Conservation (phyloP, 2,797 vertebrate genomes). For the Lepus townsendii region DNA sequence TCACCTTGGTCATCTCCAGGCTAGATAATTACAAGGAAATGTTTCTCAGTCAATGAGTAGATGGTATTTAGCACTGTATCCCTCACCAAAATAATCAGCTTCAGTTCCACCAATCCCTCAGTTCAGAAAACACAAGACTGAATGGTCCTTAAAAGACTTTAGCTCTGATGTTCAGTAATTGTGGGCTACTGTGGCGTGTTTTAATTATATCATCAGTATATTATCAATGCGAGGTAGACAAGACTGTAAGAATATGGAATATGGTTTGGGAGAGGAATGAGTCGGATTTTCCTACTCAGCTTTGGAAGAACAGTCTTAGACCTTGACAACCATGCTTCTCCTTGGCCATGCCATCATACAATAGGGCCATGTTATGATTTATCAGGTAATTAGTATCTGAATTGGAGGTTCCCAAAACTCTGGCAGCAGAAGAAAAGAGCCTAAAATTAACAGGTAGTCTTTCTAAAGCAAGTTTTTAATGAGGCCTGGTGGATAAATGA, state of each 20-base stretch:
- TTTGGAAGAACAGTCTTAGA: background rate
- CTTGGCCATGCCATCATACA: background rate
- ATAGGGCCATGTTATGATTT: background rate
- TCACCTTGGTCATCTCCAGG: slow-evolving; percentile 34
- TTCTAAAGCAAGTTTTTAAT: background rate
- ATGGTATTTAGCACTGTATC: background rate
- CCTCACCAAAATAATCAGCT: background rate
- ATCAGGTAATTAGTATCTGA: background rate
- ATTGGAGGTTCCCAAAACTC: background rate
- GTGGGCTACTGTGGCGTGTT: background rate
- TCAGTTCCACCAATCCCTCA: background rate
- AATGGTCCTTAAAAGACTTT: background rate
- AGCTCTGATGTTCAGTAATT: background rate
- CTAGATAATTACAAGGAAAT: background rate
- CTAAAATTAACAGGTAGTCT: background rate
- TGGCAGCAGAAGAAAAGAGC: background rate
- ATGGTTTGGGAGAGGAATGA: background rate
- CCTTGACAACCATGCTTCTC: background rate
- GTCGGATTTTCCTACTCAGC: slow-evolving; percentile 13
- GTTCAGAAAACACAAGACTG: background rate
- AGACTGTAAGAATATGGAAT: background rate
- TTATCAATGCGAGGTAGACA: background rate
- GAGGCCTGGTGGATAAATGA: background rate
- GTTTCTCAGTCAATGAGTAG: background rate
- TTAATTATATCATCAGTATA: background rate